These are phyloP conservation scores for Sylvia atricapilla DNA, from an alignment of 2,113 vertebrate genomes.

Conservation along the genomic window DNA sequence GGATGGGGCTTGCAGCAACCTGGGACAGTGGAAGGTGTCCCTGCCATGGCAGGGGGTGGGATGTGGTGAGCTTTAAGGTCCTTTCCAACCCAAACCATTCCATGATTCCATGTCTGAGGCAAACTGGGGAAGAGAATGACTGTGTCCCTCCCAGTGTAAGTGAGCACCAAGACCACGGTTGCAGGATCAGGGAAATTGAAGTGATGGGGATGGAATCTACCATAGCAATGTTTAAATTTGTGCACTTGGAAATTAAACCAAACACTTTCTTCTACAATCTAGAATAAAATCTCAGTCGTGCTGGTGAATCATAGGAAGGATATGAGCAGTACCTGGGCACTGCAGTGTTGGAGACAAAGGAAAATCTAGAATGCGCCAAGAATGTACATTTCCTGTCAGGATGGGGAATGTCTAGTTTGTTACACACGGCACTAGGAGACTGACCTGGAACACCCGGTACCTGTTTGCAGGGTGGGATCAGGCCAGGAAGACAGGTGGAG, in stretches of 20 bases:
- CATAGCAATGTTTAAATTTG: rapidly evolving
- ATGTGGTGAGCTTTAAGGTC: neutral
- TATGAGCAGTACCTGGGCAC: neutral
- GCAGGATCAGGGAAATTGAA: neutral
- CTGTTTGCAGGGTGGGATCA: neutral
- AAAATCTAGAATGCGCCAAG: neutral
- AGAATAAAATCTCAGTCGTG: neutral
- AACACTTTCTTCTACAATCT: neutral
- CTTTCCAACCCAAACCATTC: neutral
- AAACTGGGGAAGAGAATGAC: neutral
- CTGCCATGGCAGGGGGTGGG: neutral
- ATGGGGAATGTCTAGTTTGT: neutral
- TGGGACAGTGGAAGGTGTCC: neutral
- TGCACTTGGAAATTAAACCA: neutral
- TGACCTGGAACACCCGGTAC: neutral
- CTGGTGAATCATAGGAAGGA: neutral
- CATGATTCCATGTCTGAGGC: neutral
- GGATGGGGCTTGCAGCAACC: neutral
- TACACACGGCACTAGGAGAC: neutral
- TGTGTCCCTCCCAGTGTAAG: neutral
- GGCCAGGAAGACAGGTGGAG: neutral
- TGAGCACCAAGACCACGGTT: neutral
- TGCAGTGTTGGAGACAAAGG: neutral
- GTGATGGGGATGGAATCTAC: neutral
- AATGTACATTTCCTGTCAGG: neutral